Evolutionary conservation across 2,888 invertebrate species (phyloP), one percentile per base, ranked within the genome.

Genomic region (Dynastes hyllus): DNA sequence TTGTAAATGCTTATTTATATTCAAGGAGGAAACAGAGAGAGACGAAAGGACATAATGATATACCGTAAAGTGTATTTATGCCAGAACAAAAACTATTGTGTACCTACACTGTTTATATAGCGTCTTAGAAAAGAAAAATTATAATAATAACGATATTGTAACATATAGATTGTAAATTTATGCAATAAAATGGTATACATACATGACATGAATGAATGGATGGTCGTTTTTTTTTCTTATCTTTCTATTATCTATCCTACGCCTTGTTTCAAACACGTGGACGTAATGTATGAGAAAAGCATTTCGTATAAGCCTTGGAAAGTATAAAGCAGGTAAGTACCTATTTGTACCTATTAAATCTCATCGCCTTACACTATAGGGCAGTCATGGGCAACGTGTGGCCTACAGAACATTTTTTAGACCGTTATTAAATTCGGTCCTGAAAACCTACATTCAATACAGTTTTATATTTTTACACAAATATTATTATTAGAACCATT

Each of bases 171-270:
- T 81, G 81, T 81, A 81, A 78, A 81, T 80, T 77, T 76, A 80
- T 80, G 78, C 81, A 81, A 80, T 81, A 80, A 81, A 81, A 76
- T 76, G 65, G 78, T 78, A 80, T 78, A 81, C 45, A 80, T 78
- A 81, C 78, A 65, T 73, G 32, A 58, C n/a, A 29, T 66, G 40
- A 76, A 29, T 66, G 40, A 76, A 45, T 37, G 11, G 6, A 37
- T 40, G 16, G 65, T 61, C n/a, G 63, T 77, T 71, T 79, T 77
- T 66, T 55, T 2, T 22, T 27, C 13, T 29, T 22, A 45, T 11
- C 0, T 45, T 45, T 45, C 45, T 2, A 45, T 45, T 45, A 45
- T 45, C 45, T 45, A 45, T 11, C 45, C 45, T 45, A 45, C 45
- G 45, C 45, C 11, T 45, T 45, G 2, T 45, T 45, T 8, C 2